Evolutionary conservation across 1,140 invertebrate species (phyloP).

Genomic region (Calliopsis andreniformis): DNA sequence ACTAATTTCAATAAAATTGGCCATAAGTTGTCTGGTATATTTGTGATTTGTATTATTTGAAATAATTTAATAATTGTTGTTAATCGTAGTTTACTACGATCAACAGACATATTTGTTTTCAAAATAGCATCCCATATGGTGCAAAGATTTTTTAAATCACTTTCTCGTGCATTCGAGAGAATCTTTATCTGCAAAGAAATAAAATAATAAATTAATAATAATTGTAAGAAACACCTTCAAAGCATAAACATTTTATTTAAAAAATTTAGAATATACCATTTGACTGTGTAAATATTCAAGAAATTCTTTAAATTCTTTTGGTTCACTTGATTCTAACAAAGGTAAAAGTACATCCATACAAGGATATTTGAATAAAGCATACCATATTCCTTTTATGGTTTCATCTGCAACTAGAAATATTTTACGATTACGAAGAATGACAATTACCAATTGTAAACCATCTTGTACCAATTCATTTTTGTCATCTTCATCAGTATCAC

Average conservation of each 20-base stretch:
- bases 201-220: constrained; percentile 9
- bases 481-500: background rate
- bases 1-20: constrained; percentile 52
- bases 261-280: constrained; percentile 19
- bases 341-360: constrained; percentile 51
- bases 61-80: constrained; percentile 45
- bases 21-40: constrained; percentile 43
- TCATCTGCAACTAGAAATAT: constrained; percentile 47
- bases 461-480: constrained; percentile 51
- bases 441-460: constrained; percentile 57
- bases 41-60: constrained; percentile 18
- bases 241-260: background rate
- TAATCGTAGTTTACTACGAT: constrained; percentile 54
- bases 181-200: constrained; percentile 43
- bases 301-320: constrained; percentile 49
- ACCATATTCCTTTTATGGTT: constrained; percentile 59
- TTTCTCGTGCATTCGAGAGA: constrained; percentile 36
- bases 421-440: constrained; percentile 57
- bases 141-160: constrained; percentile 53
- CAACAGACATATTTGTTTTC: constrained; percentile 53
- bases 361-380: constrained; percentile 51
- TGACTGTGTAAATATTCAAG: constrained; percentile 41
- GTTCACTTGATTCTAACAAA: constrained; percentile 51
- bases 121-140: constrained; percentile 59
- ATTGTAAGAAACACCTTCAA: constrained; percentile 7